Evolutionary conservation across 2,797 vertebrate genomes (phyloP).

Genomic region (Gambusia yucatana): DNA sequence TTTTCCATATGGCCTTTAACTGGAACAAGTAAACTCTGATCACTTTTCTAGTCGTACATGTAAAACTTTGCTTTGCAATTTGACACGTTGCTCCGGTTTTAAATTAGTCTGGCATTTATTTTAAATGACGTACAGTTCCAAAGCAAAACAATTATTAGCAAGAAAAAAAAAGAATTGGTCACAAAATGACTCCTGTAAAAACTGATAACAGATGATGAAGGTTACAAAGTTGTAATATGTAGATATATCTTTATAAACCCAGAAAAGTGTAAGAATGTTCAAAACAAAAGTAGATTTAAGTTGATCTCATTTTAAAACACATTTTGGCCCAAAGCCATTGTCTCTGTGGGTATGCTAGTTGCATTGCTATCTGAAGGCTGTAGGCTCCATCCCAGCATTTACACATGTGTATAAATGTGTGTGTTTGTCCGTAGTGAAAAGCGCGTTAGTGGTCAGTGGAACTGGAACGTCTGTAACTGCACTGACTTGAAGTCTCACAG

Average conservation of each 20-base stretch:
- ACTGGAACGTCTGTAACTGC: neutral
- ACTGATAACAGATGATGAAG: neutral
- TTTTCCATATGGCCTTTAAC: constrained; percentile 35
- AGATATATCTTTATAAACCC: neutral
- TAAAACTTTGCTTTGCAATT: constrained; percentile 7
- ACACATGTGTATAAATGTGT: neutral
- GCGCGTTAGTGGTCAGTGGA: neutral
- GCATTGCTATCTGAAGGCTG: neutral
- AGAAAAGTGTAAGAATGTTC: neutral
- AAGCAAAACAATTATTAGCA: neutral
- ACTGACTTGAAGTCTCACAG: neutral
- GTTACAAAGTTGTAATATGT: neutral
- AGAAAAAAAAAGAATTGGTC: neutral
- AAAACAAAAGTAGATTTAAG: neutral
- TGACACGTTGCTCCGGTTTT: constrained; percentile 14
- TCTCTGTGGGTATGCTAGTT: neutral
- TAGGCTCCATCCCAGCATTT: neutral
- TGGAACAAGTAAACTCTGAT: constrained; percentile 17
- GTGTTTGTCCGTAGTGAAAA: neutral
- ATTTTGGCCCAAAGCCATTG: neutral
- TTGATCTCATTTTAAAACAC: neutral
- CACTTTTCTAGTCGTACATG: constrained; percentile 21
- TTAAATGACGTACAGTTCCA: neutral
- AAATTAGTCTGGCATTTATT: neutral
- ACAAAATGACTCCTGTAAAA: neutral